Base-by-base conservation (phyloP, 2,888 invertebrate genomes). In the Teleogryllus oceanicus region DNA sequence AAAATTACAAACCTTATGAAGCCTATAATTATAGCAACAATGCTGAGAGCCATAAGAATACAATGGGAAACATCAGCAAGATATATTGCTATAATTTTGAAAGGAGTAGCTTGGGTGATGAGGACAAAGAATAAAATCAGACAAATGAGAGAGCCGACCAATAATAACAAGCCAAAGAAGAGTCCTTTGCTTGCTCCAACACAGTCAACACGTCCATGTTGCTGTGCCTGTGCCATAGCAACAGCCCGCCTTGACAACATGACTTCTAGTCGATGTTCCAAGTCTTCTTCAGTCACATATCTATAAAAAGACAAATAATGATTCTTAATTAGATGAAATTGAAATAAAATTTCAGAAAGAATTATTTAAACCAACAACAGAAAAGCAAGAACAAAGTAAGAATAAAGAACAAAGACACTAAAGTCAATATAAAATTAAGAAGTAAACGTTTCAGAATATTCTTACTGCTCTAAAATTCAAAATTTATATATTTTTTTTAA, bases 51-150 rank as follows among this genome's bases (percentile, higher is more conserved):
- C 94, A 97, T 95, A 82, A 97, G 89, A 81, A 92, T 93, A 86
- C 95, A 95, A 87, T 97, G 96, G 18, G 96, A 96, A 50, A 94
- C 95, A 87, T 97, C 96, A 49, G 96, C 96, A 85, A 97, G 89
- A 86, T 96, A 96, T 85, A 97, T 94, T 80, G 96, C 96, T 84
- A 97, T 89, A 83, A 96, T 90, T 84, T 93, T 93, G 86, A 95
- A 91, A 85, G 94, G 92, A 82, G 93, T 92, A 87, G 96, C 94
- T 87, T 94, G 94, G n/a, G 13, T 13, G 84, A 97, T 94, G 85
- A 98, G 91, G 83, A 98, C 97, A 89, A 97, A 97, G 93, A 97
- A 98, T 83, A 97, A 91, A 85, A 98, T 97, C 87, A 98, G 90
- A 88, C 96, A 96, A 87, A 97, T 97, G 84, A 97, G 90, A 37